Evolutionary conservation across 2,797 vertebrate genomes (phyloP), one percentile per base, ranked within the genome.

Genomic region (Typhlichthys eigenmanni): DNA sequence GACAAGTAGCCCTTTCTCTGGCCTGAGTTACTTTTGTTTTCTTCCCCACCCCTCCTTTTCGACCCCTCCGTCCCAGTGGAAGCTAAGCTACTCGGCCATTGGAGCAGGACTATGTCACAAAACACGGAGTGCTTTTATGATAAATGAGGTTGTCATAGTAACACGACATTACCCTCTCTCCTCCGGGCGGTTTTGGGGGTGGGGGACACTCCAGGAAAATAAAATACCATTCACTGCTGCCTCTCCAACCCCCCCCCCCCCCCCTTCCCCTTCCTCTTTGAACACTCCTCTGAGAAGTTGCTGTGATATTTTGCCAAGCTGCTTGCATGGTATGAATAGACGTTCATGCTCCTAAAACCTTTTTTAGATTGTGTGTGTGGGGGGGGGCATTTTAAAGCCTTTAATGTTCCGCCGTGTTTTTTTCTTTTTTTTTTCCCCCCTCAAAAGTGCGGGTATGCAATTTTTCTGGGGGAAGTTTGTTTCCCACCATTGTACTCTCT

Each of bases 121-220:
- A 24, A 24, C 2, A 82, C 74, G 83, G 71, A 91, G 87, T 91
- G 87, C 92, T 92, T 92, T 91, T 89, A 92, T 93, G 91, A 62
- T 85, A 87, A 87, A 88, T 87, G 85, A 89, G 89, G 93, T 93
- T 92, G 85, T 93, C 91, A 94, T 93, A 91, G 94, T 85, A 91
- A 93, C 24, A 24, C 93, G 86, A 84, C 13, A 76, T 78, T 87
- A 68, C 0, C 75, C 73, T 83, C 89, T 89, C 87, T 83, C 55
- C 87, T 93, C 94, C 91, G 85, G 3, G 69, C 82, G 60, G 62
- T 47, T 81, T 24, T 78, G 85, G 82, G 84, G 62, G 86, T 84
- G 55, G 81, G 81, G 86, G 80, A 77, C 78, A 81, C 72, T 75
- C 82, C 66, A 72, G 71, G 46, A 1, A 17, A 60, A 71, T 70